These are phyloP conservation scores for Protonemura montana DNA, from an alignment of 2,888 invertebrate genomes.

Conservation along the genomic window DNA sequence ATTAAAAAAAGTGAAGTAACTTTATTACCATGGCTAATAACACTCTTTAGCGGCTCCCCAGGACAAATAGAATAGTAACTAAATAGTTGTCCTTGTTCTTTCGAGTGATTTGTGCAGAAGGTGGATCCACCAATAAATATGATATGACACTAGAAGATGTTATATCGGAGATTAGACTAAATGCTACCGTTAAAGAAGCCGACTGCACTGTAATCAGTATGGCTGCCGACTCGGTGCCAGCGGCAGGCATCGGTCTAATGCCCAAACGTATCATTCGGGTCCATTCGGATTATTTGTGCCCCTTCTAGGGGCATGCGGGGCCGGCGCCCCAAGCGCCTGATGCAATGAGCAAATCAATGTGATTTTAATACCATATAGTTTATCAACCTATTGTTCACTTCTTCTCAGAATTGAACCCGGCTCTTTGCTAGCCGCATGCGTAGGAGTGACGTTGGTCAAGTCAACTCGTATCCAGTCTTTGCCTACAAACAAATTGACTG, in stretches of 20 bases:
- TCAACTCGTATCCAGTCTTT: neutral
- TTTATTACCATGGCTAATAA: conserved; percentile 12
- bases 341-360: neutral
- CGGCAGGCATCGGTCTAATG: neutral
- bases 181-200: conserved; percentile 37
- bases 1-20: neutral
- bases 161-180: conserved; percentile 29
- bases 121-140: conserved; percentile 33
- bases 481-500: conserved; percentile 15
- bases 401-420: neutral
- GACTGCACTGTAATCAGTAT: conserved; percentile 33
- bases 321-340: neutral
- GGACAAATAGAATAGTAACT: conserved; percentile 14
- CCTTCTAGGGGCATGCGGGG: neutral
- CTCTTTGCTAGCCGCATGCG: neutral
- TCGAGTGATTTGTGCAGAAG: conserved; percentile 8
- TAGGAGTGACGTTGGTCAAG: neutral
- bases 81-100: conserved; percentile 35
- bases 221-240: neutral
- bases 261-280: neutral
- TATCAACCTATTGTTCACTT: neutral
- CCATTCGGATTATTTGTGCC: neutral
- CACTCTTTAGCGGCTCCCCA: conserved; percentile 12
- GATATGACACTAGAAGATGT: conserved; percentile 24
- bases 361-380: neutral